A percentile compares a stretch with the other conserved stretches of the same genome.
Conservation (phyloP, 1,140 invertebrate genomes). For the Drosophila willistoni region DNA sequence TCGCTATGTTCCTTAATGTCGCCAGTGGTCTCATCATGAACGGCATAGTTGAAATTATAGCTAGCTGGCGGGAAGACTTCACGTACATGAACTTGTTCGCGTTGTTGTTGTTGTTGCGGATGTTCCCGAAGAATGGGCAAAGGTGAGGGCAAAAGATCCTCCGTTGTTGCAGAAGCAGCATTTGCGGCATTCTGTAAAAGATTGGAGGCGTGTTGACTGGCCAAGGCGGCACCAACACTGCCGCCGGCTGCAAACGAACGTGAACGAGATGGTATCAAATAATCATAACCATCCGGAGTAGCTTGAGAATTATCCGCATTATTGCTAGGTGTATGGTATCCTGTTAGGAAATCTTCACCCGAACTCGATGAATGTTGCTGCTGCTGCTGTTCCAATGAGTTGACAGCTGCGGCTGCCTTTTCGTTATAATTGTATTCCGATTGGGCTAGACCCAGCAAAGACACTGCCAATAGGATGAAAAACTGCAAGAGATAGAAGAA, state of each 20-base stretch:
- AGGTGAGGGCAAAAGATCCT: conserved; percentile 40
- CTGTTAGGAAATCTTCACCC: conserved; percentile 57
- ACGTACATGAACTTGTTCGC: conserved; percentile 14
- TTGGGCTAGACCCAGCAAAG: conserved; percentile 30
- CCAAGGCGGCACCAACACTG: background rate
- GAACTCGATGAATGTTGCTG: conserved; percentile 30
- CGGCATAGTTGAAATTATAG: conserved; percentile 64
- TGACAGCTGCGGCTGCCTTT: conserved; percentile 32
- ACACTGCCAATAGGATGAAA: conserved; percentile 40
- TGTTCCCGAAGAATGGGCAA: conserved; percentile 40
- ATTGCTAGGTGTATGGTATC: conserved; percentile 52
- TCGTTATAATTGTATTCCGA: conserved; percentile 58
- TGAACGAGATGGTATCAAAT: conserved; percentile 22
- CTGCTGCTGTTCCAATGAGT: conserved; percentile 35
- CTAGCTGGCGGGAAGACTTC: conserved; percentile 58
- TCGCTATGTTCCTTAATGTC: conserved; percentile 71
- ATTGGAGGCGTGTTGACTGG: conserved; percentile 42
- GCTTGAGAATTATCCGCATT: conserved; percentile 57
- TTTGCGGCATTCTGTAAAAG: conserved; percentile 39
- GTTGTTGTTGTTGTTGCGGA: background rate
- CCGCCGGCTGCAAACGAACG: conserved; percentile 39
- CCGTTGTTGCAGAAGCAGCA: conserved; percentile 17
- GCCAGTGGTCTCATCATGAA: conserved; percentile 61
- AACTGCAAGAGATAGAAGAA: conserved; percentile 34
- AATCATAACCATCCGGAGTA: conserved; percentile 65